Conservation (phyloP, 2,113 vertebrate genomes). For the Ailuropoda melanoleuca region DNA sequence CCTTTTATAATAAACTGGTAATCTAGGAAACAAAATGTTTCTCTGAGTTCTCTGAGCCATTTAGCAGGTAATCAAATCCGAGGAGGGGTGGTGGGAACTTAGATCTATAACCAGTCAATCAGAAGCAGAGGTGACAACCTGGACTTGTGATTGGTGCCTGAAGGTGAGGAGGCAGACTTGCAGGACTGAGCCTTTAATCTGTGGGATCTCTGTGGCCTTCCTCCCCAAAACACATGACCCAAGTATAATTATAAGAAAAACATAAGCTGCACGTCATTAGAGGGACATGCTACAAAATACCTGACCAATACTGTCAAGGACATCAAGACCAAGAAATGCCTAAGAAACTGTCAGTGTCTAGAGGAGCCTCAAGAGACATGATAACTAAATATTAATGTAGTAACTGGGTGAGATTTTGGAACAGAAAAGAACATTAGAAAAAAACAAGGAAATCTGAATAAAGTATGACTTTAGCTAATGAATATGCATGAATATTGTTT, state of each 20-base stretch:
- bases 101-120: background rate
- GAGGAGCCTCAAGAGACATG: background rate
- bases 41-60: background rate
- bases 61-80: background rate
- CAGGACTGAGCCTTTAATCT: background rate
- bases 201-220: background rate
- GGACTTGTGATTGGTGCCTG: background rate
- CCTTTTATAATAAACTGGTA: background rate
- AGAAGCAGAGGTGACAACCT: background rate
- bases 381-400: too few species aligned
- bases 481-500: background rate
- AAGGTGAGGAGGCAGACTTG: background rate
- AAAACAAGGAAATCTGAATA: background rate
- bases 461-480: background rate
- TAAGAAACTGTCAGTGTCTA: background rate
- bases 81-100: too few species aligned
- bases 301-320: background rate
- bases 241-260: background rate
- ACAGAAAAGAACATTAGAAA: background rate
- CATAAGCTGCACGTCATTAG: rapidly evolving
- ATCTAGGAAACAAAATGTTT: background rate
- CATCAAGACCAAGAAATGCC: background rate
- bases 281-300: background rate
- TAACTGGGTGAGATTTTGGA: background rate
- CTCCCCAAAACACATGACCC: background rate